Evolutionary conservation across 2,797 vertebrate species (phyloP).

Genomic region (Neosilurus mollespiculum): DNA sequence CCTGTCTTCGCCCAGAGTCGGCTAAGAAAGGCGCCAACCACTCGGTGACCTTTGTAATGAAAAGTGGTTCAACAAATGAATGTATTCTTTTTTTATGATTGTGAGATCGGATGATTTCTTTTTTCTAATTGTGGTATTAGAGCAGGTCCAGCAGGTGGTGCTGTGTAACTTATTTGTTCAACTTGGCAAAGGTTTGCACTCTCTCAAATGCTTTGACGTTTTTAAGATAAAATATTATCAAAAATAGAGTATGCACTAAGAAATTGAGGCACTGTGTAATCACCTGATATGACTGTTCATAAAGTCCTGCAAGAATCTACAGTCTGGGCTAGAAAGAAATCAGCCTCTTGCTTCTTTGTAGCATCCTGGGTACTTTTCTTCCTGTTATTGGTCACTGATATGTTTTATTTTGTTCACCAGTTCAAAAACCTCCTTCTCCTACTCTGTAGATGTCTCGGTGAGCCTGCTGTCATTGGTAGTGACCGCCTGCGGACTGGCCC

Average conservation of each 20-base stretch:
- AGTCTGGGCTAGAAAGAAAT: not conserved
- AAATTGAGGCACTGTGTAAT: not conserved
- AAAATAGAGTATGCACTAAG: not conserved
- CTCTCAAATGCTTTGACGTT: not conserved
- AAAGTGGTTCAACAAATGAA: no score
- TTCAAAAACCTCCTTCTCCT: not conserved
- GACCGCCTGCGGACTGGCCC: constrained; percentile 92
- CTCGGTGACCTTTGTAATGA: no score
- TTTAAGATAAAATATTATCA: not conserved
- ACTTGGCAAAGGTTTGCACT: no score
- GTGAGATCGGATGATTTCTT: no score
- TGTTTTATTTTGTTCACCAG: not conserved
- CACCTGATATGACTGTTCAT: not conserved
- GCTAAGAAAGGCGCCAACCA: no score
- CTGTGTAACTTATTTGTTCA: no score
- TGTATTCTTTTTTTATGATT: no score
- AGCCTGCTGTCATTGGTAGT: constrained; percentile 94
- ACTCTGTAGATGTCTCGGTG: constrained; percentile 86
- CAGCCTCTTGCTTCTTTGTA: not conserved
- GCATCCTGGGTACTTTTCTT: no score
- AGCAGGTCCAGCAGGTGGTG: no score
- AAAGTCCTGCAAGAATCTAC: not conserved
- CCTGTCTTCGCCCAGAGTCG: no score
- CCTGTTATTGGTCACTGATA: not conserved
- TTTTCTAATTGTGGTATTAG: no score